Base-by-base conservation (phyloP, 2,888 invertebrate genomes). In the Dicycla oo region DNA sequence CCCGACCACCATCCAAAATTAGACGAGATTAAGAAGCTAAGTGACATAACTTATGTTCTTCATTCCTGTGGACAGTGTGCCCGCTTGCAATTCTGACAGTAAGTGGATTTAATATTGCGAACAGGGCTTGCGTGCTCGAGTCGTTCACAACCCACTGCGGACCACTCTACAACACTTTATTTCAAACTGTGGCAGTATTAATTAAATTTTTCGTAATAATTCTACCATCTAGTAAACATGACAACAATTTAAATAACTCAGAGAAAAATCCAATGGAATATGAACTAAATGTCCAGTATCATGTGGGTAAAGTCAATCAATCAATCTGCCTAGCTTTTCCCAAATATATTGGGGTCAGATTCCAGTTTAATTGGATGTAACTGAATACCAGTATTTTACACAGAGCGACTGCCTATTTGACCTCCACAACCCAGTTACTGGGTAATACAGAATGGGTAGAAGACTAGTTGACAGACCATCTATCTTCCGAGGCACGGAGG, bases 41-140 rank as follows among this genome's bases (percentile, higher is more conserved):
- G 2, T 18, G 38, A 67, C 6, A 56, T 23, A 10, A 30, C n/a
- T n/a, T n/a, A 43, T 61, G 67, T 54, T 62, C 23, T 20, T 26
- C 30, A 40, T 34, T 58, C 11, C 26, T 1, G 26, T 34, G 18
- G 30, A 38, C 74, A 66, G 80, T 80, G 43, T 82, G 47, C 20
- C 38, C 53, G 26, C 51, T 57, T 69, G 63, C 79, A 73, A 61
- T 78, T 57, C 67, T 76, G 76, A 70, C 74, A 69, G 57, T 80
- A 81, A 86, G 80, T 87, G 87, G 80, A 86, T 75, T 86, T 82
- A 88, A 86, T 84, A 84, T 81, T 72, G 78, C 86, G 74, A 69
- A 61, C 63, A 78, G 76, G 75, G 73, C 70, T 86, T 71, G 86
- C 87, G 82, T 87, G 88, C 78, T 63, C 45, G 47, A 66, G 68